Percentiles rank a stretch among this genome's conserved stretches.
phyloP scores from a whole-genome alignment of 1,140 invertebrate genomes.

The Calycopis cecrops region DNA sequence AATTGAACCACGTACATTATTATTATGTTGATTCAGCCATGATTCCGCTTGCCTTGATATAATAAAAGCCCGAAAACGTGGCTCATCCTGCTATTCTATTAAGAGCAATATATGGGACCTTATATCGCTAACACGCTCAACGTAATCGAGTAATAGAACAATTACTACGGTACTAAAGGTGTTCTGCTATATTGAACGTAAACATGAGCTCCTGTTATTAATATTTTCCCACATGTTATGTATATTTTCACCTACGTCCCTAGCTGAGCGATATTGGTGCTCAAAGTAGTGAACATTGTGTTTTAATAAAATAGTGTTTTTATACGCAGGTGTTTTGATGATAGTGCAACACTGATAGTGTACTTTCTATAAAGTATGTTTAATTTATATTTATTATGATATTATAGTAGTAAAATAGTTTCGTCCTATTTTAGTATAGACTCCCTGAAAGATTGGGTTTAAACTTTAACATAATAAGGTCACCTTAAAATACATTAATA shows the following conservation, averaged over 20 bases:
- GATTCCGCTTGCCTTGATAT: neutral
- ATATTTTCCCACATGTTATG: conserved; percentile 18
- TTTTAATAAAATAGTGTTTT: no score
- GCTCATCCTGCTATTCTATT: conserved; percentile 20
- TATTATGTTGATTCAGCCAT: neutral
- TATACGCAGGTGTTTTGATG: no score
- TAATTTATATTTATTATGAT: no score
- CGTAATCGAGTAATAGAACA: conserved; percentile 31
- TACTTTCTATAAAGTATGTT: no score
- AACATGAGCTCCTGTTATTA: conserved; percentile 20
- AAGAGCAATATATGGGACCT: conserved; percentile 23
- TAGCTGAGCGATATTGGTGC: no score
- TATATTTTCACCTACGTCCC: neutral
- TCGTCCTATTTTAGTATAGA: no score
- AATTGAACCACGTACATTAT: conserved; percentile 5
- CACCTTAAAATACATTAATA: no score
- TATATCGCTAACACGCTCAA: conserved; percentile 35
- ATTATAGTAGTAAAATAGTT: no score
- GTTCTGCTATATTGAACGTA: conserved; percentile 18
- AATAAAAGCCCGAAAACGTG: conserved; percentile 8
- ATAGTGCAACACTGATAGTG: no score
- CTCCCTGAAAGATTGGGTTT: no score
- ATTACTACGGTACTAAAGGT: conserved; percentile 13
- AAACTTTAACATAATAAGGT: no score
- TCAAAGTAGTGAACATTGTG: no score